Conservation (phyloP, 2,113 vertebrate genomes). For the Nicator chloris region DNA sequence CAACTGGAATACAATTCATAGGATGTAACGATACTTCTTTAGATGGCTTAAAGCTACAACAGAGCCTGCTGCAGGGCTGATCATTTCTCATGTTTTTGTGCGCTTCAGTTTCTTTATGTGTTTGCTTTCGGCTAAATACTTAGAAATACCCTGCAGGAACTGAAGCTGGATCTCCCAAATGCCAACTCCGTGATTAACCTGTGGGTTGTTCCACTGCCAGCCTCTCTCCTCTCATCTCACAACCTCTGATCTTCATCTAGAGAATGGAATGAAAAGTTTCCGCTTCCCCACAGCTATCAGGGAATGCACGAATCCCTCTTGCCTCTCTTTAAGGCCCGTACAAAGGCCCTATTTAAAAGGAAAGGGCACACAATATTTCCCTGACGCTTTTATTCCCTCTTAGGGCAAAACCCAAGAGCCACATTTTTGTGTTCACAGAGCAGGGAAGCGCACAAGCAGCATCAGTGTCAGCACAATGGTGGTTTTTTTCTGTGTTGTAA, state of each 20-base stretch:
- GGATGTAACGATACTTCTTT: background rate
- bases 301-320: background rate
- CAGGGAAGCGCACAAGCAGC: background rate
- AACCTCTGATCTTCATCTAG: background rate
- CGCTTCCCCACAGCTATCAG: background rate
- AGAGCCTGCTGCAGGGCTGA: background rate
- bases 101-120: background rate
- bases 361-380: background rate
- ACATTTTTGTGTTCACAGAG: background rate
- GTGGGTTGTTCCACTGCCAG: background rate
- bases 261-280: background rate
- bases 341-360: background rate
- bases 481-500: background rate
- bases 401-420: background rate
- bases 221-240: background rate
- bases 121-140: background rate
- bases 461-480: background rate
- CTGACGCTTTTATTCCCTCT: background rate
- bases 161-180: background rate
- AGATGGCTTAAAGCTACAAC: background rate
- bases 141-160: background rate
- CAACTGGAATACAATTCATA: background rate
- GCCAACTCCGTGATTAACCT: background rate
- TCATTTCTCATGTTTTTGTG: background rate
- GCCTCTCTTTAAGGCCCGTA: background rate